Evolutionary conservation across 2,888 invertebrate genomes (phyloP), one percentile per base, ranked within the genome.

Genomic region (Amphipoea oculea): DNA sequence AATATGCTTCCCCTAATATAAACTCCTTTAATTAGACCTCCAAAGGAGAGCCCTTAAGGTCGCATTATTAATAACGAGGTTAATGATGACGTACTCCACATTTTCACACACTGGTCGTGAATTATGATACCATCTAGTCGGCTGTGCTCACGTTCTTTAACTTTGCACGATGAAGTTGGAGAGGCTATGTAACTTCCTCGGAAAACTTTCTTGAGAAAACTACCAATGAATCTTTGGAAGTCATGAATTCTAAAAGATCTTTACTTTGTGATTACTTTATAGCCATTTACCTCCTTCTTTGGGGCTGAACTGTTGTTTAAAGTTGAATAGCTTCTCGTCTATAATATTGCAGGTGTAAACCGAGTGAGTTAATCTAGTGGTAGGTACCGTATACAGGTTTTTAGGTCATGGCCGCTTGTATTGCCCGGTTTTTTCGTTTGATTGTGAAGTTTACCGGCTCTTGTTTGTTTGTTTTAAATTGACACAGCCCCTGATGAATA

Each of bases 351-450:
- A 79, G 70, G 86, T 83, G 89, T 79, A 82, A 86, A 86, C 77
- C 81, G 82, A 83, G 86, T 86, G 88, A 89, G 86, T 85, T 86
- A 77, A 77, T 81, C 73, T 89, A 73, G 82, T 83, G 78, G 89
- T 89, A 86, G 78, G 77, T 79, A 74, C 80, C 67, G 73, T 76
- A 79, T 77, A 72, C 82, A 87, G 87, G 88, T 89, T 91, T 90
- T 83, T 89, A 81, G 93, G 94, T 94, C 94, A 94, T 63, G 94
- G 94, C 86, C 93, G 89, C 73, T 77, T 71, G 81, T 86, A 86
- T 79, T 86, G 85, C 88, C 85, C 73, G 71, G 81, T 85, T 89
- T 88, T 92, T 93, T 93, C 88, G 91, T 91, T 85, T 88, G 89
- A 92, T 92, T 92, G 92, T 91, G 89, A 92, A 91, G 86, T 92